Percentiles rank a stretch among this genome's conserved stretches.
Evolutionary conservation across 2,113 vertebrate species (phyloP).

Genomic region (Mus musculus): DNA sequence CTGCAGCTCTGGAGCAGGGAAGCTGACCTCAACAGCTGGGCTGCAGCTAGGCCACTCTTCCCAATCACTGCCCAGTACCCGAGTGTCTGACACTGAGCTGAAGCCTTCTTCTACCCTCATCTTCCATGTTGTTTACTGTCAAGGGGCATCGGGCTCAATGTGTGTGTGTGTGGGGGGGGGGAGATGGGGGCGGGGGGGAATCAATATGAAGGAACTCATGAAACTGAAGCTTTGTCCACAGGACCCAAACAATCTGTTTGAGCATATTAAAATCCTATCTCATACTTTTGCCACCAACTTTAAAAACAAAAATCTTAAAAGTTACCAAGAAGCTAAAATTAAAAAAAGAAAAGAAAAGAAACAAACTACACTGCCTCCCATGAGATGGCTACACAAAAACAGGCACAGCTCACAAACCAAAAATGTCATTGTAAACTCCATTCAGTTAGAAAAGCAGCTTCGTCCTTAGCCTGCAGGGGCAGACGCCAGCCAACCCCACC

Average conservation of each 20-base stretch:
- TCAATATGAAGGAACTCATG: not conserved
- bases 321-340: not conserved
- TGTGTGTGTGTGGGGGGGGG: not conserved
- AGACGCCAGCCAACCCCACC: not conserved
- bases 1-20: not conserved
- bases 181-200: not conserved
- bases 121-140: slow-evolving; percentile 45
- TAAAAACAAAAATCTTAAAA: not conserved
- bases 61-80: slow-evolving; percentile 39
- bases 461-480: not conserved
- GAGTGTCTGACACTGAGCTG: slow-evolving; percentile 30
- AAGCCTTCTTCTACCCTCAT: slow-evolving; percentile 43
- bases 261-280: not conserved
- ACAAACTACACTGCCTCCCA: not conserved
- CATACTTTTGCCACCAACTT: not conserved
- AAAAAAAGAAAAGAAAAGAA: not conserved
- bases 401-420: not conserved
- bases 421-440: not conserved
- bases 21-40: not conserved
- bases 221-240: not conserved
- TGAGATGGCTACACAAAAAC: not conserved
- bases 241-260: not conserved
- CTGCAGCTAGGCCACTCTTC: not conserved
- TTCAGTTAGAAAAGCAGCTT: not conserved
- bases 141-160: not conserved